Evolutionary conservation across 2,888 invertebrate genomes (phyloP), one percentile per base, ranked within the genome.

Genomic region (Abscondita cerata): DNA sequence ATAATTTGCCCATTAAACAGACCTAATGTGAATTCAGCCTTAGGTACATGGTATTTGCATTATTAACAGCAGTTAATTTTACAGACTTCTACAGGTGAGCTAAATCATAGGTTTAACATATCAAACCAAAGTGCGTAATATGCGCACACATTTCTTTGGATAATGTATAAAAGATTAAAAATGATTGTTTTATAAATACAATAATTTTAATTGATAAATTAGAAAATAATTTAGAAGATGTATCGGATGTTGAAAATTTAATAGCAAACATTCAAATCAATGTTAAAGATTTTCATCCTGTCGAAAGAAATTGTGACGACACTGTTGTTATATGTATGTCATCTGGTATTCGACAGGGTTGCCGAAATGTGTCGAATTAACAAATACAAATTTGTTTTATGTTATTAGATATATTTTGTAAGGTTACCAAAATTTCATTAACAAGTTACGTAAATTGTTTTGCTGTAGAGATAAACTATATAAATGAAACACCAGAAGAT

Each of bases 401-500:
- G 11, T 38, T n/a, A n/a, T 38, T 13, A 11, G 4, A 3, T 38
- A 5, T 38, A 5, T 38, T 5, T 12, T n/a, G 38, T 38, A 38
- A 13, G n/a, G n/a, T n/a, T n/a, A 12, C 3, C 9, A 9, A 5
- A 38, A n/a, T 4, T 5, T 38, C 11, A 5, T 13, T 25, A 25
- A 25, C 9, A 4, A 5, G 2, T 12, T 12, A 5, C 2, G 12
- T 62, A 66, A 65, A 3, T 3, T 9, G 15, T 58, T 56, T n/a
- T n/a, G n/a, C n/a, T 46, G 11, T 31, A 54, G 54, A 1, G 31
- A 33, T 46, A 2, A n/a, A 6, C n/a, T 13, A 16, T 18, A 2
- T 33, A 6, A 25, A 25, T 18, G 11, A 31, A 2, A 1, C 18
- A 16, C 1, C 1, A 8, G 33, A 15, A 5, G 46, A 52, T 15